Evolutionary conservation across 1,140 invertebrate species (phyloP).

Genomic region (Acromyrmex echinatior): DNA sequence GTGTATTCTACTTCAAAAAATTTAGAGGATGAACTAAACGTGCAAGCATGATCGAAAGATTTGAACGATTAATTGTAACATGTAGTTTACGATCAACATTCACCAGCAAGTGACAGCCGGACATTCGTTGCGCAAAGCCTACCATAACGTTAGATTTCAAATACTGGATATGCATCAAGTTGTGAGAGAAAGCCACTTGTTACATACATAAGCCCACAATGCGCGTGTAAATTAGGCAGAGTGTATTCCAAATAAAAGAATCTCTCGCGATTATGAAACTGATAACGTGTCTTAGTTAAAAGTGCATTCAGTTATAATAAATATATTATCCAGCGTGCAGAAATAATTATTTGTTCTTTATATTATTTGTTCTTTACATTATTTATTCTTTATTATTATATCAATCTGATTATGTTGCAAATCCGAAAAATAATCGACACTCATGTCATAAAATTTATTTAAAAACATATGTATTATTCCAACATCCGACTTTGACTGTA

Average conservation of each 20-base stretch:
- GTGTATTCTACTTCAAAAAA: too few relatives aligned
- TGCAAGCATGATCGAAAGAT: not conserved
- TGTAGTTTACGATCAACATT: not conserved
- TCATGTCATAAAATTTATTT: too few relatives aligned
- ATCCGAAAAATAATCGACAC: too few relatives aligned
- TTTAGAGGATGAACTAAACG: not conserved
- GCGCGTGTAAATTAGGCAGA: conserved; percentile 40
- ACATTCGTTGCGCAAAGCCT: conserved; percentile 38
- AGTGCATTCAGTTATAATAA: conserved; percentile 6
- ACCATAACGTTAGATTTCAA: conserved; percentile 25
- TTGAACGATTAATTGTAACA: not conserved
- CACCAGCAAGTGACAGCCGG: conserved; percentile 28
- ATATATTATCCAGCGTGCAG: conserved; percentile 26
- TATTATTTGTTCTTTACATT: not conserved
- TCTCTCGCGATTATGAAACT: not conserved
- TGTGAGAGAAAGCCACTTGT: conserved; percentile 36
- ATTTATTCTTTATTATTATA: too few relatives aligned
- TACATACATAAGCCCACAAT: conserved; percentile 43
- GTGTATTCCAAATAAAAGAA: not conserved
- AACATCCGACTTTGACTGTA: too few relatives aligned
- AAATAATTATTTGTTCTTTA: not conserved
- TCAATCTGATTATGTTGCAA: too few relatives aligned
- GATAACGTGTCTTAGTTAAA: conserved; percentile 5
- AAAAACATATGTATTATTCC: too few relatives aligned
- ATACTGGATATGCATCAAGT: conserved; percentile 30